These are phyloP conservation scores for Drosophila asahinai DNA, from an alignment of 1,140 invertebrate genomes.

Conservation along the genomic window DNA sequence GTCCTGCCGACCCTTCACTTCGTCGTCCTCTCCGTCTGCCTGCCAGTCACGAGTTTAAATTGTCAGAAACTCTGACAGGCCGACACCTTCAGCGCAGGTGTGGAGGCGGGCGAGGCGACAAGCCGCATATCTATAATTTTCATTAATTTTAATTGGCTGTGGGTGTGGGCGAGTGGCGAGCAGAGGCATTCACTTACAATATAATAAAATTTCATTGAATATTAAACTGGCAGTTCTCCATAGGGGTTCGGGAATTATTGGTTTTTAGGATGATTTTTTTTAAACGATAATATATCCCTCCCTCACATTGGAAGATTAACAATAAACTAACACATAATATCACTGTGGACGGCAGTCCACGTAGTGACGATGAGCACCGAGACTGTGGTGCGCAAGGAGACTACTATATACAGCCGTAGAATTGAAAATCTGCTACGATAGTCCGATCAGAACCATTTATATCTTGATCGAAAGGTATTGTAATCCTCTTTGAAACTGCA, in stretches of 20 bases:
- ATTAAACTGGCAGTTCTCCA: constrained; percentile 15
- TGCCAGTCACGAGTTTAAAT: constrained; percentile 61
- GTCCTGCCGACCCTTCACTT: too few relatives aligned
- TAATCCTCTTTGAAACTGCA: too few relatives aligned
- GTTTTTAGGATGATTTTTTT: not conserved
- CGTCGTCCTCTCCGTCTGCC: not conserved
- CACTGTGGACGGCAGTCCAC: too few relatives aligned
- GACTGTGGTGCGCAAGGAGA: too few relatives aligned
- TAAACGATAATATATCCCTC: not conserved
- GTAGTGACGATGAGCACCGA: too few relatives aligned
- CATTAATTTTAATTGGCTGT: constrained; percentile 66
- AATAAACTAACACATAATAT: too few relatives aligned
- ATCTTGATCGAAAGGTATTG: too few relatives aligned
- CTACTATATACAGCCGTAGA: too few relatives aligned
- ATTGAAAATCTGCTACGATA: too few relatives aligned
- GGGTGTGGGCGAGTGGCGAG: constrained; percentile 3
- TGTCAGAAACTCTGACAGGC: constrained; percentile 62
- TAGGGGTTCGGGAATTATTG: constrained; percentile 1
- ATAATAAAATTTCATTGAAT: constrained; percentile 43
- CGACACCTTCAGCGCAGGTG: constrained; percentile 46
- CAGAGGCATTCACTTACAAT: constrained; percentile 16
- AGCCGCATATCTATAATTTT: constrained; percentile 74
- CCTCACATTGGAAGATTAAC: not conserved
- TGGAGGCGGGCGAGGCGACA: constrained; percentile 41
- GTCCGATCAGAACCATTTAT: too few relatives aligned